Base-by-base conservation (phyloP, 2,888 invertebrate species). In the Tiliacea citrago region DNA sequence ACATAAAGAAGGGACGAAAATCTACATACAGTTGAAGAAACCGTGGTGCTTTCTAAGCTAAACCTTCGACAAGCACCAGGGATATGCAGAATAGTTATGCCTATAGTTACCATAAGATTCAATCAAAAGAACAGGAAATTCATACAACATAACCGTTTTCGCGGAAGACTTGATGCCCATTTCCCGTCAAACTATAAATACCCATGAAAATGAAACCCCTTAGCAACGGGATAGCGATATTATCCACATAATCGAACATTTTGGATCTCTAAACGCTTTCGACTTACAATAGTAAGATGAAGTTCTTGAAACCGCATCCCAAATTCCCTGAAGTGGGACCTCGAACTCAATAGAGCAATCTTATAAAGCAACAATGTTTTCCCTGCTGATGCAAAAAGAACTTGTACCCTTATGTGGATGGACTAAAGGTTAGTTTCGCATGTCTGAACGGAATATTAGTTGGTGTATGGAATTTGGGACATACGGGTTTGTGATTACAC, bases 291-390 rank as follows among this genome's bases (percentile, higher is more conserved):
- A 73, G 71, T 42, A 73, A 82, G 88, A 82, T 83, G 88, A 83
- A 86, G 84, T 87, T 87, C 81, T 75, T 77, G 81, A 87, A 86
- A 86, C 86, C 88, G 80, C 87, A 83, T 86, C 86, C 83, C 88
- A 79, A 90, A 90, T 85, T 88, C 90, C 90, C 90, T 79, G 86
- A 89, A 90, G 89, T 89, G 75, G 80, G 86, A 86, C 89, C 87
- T 81, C 86, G 82, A 87, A 88, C 88, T 89, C 89, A 85, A 87
- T 88, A 86, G 86, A 87, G 85, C 86, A 87, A 88, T 86, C 86
- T 89, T 86, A 83, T 88, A 84, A 86, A 84, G 81, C 86, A 78
- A 84, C 88, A 83, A 88, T 42, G 66, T 85, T 83, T 81, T 62
- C 55, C 45, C 42, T 60, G 74, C 78, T 35, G 24, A 21, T 68